Conservation (phyloP, 2,113 vertebrate species). For the Engystomops pustulosus region DNA sequence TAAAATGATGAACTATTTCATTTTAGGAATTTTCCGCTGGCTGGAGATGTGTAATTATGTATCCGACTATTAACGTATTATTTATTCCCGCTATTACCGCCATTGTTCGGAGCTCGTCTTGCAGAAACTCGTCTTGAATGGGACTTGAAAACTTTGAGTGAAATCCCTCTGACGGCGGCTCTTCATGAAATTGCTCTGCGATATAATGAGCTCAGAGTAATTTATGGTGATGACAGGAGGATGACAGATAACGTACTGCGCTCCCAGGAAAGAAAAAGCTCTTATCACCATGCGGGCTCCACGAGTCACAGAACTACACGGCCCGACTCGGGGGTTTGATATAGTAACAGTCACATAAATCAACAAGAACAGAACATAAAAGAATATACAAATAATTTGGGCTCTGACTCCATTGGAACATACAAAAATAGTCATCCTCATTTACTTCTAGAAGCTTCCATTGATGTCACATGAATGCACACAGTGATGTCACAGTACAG, state of each 20-base stretch:
- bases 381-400: not conserved
- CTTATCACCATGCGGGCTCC: not conserved
- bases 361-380: not conserved
- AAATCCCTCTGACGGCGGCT: not conserved
- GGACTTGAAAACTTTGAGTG: conserved; percentile 11
- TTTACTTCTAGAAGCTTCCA: too few relatives aligned
- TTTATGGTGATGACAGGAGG: conserved; percentile 18
- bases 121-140: not conserved
- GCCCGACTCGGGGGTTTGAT: not conserved
- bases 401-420: not conserved
- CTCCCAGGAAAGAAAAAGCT: not conserved
- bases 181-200: not conserved
- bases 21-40: not conserved
- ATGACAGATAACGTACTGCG: conserved; percentile 13
- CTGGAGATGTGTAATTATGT: not conserved
- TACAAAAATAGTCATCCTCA: not conserved
- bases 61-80: not conserved
- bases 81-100: not conserved
- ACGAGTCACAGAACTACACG: not conserved
- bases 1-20: not conserved
- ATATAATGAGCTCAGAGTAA: conserved; percentile 15
- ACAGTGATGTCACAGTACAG: too few relatives aligned
- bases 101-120: conserved; percentile 15
- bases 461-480: too few relatives aligned
- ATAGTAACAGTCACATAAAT: not conserved